Evolutionary conservation across 2,888 invertebrate genomes (phyloP).

Genomic region (Drosophila falleni): DNA sequence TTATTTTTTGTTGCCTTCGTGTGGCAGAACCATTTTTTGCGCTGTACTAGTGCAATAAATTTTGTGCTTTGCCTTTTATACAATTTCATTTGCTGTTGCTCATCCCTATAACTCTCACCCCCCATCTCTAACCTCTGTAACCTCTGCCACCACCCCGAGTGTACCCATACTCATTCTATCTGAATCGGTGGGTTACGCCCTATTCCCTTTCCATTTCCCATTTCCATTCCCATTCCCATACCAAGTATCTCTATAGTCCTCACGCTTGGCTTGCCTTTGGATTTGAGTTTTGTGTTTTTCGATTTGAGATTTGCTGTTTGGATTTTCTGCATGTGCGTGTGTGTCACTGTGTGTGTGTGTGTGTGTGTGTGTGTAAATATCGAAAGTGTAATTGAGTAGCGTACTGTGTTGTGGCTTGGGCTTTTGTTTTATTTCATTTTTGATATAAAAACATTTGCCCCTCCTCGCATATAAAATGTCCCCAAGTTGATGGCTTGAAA

Average conservation of each 20-base stretch:
- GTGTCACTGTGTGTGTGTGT: slow-evolving; percentile 16
- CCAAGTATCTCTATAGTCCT: slow-evolving; percentile 44
- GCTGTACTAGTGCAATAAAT: slow-evolving; percentile 70
- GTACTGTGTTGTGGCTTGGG: slow-evolving; percentile 64
- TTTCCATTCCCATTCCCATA: slow-evolving; percentile 1
- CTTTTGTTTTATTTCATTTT: slow-evolving; percentile 81
- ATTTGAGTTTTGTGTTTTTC: slow-evolving; percentile 77
- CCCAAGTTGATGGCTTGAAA: slow-evolving; percentile 65
- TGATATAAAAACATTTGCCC: slow-evolving; percentile 79
- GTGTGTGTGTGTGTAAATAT: slow-evolving; percentile 58
- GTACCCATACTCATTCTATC: slow-evolving; percentile 22
- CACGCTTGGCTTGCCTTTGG: slow-evolving; percentile 78
- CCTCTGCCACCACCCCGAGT: slow-evolving; percentile 11
- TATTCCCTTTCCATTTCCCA: neutral
- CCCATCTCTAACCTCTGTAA: slow-evolving; percentile 10
- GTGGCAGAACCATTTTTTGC: slow-evolving; percentile 56
- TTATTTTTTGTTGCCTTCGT: slow-evolving; percentile 23
- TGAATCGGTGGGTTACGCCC: slow-evolving; percentile 31
- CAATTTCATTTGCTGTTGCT: slow-evolving; percentile 72
- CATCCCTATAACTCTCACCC: neutral
- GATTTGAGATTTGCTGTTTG: slow-evolving; percentile 73
- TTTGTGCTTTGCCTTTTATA: slow-evolving; percentile 77
- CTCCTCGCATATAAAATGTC: slow-evolving; percentile 27
- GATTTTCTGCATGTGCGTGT: slow-evolving; percentile 50
- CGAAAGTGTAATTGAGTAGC: slow-evolving; percentile 81